phyloP scores from a whole-genome alignment of 2,888 invertebrate species.

The Heliconius hortense region DNA sequence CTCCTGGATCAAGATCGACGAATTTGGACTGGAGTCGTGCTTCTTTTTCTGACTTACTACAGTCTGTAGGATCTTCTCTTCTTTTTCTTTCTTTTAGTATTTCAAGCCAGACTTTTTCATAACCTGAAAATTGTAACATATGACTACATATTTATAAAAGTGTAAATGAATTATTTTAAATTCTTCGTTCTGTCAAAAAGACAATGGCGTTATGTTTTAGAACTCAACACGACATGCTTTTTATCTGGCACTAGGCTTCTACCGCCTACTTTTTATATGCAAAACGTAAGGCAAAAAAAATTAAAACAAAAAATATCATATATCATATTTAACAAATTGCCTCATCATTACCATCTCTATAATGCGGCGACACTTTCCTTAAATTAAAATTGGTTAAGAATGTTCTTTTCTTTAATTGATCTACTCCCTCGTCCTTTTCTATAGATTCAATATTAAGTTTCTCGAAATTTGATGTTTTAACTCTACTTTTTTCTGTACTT shows the following conservation, averaged over 20 bases:
- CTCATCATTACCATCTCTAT: conserved; percentile 80
- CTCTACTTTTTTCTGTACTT: conserved; percentile 26
- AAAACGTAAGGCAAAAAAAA: too few relatives aligned
- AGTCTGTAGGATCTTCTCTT: conserved; percentile 67
- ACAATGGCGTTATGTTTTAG: too few relatives aligned
- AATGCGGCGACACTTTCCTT: conserved; percentile 75
- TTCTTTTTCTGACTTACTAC: conserved; percentile 43
- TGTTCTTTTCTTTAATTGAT: conserved; percentile 76
- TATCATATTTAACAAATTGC: not conserved
- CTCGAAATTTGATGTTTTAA: not conserved
- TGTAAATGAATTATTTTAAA: too few relatives aligned
- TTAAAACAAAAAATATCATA: too few relatives aligned
- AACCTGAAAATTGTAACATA: conserved; percentile 67
- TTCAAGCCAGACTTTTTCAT: conserved; percentile 84
- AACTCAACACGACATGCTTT: too few relatives aligned
- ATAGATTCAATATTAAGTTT: conserved; percentile 23
- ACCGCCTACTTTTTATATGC: too few relatives aligned
- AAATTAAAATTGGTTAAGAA: conserved; percentile 83
- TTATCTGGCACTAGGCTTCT: too few relatives aligned
- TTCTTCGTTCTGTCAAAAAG: too few relatives aligned
- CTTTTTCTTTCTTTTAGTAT: conserved; percentile 84
- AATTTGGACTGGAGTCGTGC: conserved; percentile 45
- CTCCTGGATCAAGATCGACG: conserved; percentile 58
- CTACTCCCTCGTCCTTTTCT: conserved; percentile 45
- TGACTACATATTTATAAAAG: too few relatives aligned